Evolutionary conservation across 2,797 vertebrate species (phyloP).

Genomic region (Capromys pilorides): DNA sequence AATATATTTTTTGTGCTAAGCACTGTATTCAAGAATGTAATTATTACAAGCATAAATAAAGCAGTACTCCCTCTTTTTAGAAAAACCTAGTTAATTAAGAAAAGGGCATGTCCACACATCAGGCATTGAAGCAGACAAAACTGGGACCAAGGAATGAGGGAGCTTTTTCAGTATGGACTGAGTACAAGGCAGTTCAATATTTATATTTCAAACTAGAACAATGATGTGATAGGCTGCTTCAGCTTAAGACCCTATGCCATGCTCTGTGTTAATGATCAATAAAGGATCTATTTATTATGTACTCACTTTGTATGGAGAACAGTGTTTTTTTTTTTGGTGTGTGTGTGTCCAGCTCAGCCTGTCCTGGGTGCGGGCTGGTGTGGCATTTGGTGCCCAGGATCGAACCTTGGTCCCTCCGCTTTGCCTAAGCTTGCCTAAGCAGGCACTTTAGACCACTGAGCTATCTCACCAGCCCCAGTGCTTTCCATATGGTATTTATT

Average conservation of each 20-base stretch:
- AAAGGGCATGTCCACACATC: neutral
- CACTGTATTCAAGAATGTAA: neutral
- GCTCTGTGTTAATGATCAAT: slow-evolving; percentile 25
- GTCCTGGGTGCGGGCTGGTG: too few species aligned
- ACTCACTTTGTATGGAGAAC: neutral
- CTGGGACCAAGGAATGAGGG: neutral
- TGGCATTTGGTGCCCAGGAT: too few species aligned
- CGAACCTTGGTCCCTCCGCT: too few species aligned
- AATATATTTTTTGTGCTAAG: neutral
- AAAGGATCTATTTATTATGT: neutral
- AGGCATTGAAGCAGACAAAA: neutral
- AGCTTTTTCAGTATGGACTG: neutral
- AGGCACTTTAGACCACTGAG: too few species aligned
- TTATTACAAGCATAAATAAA: slow-evolving; percentile 1
- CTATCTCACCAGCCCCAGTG: neutral
- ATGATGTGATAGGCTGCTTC: neutral
- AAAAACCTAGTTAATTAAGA: neutral
- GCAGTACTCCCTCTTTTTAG: neutral
- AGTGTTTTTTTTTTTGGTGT: neutral
- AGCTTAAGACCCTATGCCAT: neutral
- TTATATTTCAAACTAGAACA: slow-evolving; percentile 12
- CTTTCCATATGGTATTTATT: slow-evolving; percentile 26
- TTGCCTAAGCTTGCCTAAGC: too few species aligned
- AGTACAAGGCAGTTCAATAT: neutral
- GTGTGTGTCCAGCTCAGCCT: too few species aligned